Conservation (phyloP, 2,797 vertebrate genomes). For the Moxostoma hubbsi region DNA sequence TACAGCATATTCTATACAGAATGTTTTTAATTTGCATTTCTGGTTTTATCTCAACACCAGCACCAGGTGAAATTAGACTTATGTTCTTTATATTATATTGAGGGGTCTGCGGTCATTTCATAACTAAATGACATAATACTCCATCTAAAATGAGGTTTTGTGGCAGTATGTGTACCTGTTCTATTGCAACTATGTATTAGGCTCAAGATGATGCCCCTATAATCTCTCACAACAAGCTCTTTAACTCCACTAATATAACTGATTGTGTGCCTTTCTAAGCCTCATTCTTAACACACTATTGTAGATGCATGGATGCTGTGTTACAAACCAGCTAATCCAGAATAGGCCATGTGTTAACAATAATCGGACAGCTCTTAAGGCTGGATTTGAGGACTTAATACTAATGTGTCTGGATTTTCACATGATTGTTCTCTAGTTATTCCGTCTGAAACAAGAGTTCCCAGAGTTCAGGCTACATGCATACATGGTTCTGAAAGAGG, state of each 20-base stretch:
- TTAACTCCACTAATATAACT: slow-evolving; percentile 7
- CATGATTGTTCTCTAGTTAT: slow-evolving; percentile 4
- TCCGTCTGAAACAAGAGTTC: background rate
- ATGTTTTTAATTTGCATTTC: too few relatives aligned
- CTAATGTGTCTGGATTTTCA: slow-evolving; percentile 17
- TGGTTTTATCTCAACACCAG: too few relatives aligned
- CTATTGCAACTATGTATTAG: too few relatives aligned
- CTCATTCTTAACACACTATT: background rate
- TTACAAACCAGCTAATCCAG: slow-evolving; percentile 23
- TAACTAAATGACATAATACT: too few relatives aligned
- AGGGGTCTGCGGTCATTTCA: too few relatives aligned
- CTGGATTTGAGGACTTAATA: slow-evolving; percentile 23
- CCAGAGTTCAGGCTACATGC: background rate
- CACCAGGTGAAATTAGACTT: too few relatives aligned
- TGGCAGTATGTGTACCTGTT: too few relatives aligned
- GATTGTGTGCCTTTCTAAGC: slow-evolving; percentile 6
- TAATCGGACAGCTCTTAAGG: slow-evolving; percentile 15
- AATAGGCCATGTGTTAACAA: slow-evolving; percentile 8
- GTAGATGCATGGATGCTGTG: background rate
- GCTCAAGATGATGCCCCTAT: slow-evolving; percentile 39
- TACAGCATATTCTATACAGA: too few relatives aligned
- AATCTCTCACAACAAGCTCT: slow-evolving; percentile 37
- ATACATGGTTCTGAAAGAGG: background rate
- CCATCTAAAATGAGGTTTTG: too few relatives aligned
- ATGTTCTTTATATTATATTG: too few relatives aligned